Conservation (phyloP, 30 jellyfish, hydroid and myxozoan genomes). For the Sanderia malayensis region DNA sequence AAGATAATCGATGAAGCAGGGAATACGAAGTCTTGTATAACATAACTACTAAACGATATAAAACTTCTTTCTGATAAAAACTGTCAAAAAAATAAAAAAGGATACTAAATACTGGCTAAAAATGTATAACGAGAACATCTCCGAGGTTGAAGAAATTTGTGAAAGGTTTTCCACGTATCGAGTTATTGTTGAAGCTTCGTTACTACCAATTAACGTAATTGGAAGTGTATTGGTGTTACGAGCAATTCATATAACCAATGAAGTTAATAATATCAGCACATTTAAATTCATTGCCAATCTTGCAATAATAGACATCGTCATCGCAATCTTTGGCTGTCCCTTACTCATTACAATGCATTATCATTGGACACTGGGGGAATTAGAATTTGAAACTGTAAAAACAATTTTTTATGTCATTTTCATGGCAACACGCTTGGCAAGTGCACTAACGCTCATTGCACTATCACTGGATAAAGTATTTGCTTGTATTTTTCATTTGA, state of each 20-base stretch:
- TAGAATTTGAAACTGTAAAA: neutral
- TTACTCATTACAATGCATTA: conserved; percentile 5
- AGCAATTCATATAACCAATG: conserved; percentile 34
- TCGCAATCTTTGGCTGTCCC: conserved; percentile 32
- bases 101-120: too few relatives aligned
- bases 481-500: conserved; percentile 58
- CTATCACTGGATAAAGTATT: conserved; percentile 57
- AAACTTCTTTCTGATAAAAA: too few relatives aligned
- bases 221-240: conserved; percentile 44
- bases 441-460: conserved; percentile 44
- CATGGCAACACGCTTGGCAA: conserved; percentile 17
- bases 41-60: too few relatives aligned
- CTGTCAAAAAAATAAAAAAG: too few relatives aligned
- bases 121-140: neutral
- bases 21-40: too few relatives aligned
- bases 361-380: conserved; percentile 5
- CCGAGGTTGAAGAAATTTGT: conserved; percentile 23
- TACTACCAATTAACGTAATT: conserved; percentile 29
- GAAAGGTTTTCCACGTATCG: conserved; percentile 1
- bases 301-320: conserved; percentile 18
- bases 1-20: too few relatives aligned
- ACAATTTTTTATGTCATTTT: conserved; percentile 10
- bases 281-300: conserved; percentile 58
- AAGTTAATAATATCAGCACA: conserved; percentile 44
- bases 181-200: conserved; percentile 17